A percentile compares a stretch with the other conserved stretches of the same genome.
phyloP scores from a whole-genome alignment of 2,797 vertebrate species.

The Hydrolagus colliei region DNA sequence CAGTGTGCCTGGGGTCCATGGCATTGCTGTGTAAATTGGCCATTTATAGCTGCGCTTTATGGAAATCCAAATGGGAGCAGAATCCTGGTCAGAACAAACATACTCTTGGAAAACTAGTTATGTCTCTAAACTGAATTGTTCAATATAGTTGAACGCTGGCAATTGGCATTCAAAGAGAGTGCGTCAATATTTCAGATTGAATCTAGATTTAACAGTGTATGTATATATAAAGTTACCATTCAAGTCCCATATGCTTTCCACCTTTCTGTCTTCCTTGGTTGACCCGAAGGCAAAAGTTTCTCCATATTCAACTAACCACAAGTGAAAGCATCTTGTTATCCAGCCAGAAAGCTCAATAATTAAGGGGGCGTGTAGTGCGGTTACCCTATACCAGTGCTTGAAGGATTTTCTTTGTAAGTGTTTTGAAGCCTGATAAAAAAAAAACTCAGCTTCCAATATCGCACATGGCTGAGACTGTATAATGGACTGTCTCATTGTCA shows the following conservation, averaged over 20 bases:
- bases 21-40: too few relatives aligned
- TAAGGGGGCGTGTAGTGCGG: background rate
- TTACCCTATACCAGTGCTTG: background rate
- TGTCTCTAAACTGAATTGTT: background rate
- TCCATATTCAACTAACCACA: slow-evolving; percentile 1
- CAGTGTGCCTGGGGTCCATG: too few relatives aligned
- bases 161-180: background rate
- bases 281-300: background rate
- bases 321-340: background rate
- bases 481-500: background rate
- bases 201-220: background rate
- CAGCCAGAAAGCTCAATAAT: background rate
- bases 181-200: background rate
- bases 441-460: slow-evolving; percentile 15
- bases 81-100: background rate
- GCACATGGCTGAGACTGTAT: slow-evolving; percentile 13
- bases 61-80: background rate
- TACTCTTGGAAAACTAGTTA: background rate
- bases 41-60: background rate
- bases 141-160: background rate
- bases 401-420: slow-evolving; percentile 7
- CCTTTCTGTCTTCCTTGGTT: background rate
- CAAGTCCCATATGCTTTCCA: background rate
- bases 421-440: background rate
- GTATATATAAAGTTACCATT: background rate